phyloP scores from a whole-genome alignment of 2,888 invertebrate species.

The Nematopogon swammerdamellus region DNA sequence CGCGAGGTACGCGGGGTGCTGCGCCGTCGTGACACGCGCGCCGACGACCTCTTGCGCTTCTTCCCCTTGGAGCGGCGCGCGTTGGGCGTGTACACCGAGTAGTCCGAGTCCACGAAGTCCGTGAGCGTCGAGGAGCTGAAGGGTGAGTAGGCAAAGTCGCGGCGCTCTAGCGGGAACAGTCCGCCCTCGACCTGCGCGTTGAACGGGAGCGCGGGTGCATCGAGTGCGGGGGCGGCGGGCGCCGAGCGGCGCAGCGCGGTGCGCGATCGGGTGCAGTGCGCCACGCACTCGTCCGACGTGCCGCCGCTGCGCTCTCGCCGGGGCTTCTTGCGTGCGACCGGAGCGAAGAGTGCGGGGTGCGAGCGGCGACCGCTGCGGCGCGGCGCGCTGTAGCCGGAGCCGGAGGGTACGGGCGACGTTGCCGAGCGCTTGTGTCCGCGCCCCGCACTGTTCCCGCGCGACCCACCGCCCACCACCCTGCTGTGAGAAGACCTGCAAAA shows the following conservation, averaged over 20 bases:
- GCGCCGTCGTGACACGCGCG: too few relatives aligned
- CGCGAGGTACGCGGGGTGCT: too few relatives aligned
- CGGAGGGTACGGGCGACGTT: slow-evolving; percentile 39
- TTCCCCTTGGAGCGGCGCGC: slow-evolving; percentile 40
- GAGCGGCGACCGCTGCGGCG: slow-evolving; percentile 35
- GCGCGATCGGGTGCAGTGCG: slow-evolving; percentile 47
- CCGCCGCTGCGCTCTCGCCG: slow-evolving; percentile 15
- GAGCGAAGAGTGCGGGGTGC: too few relatives aligned
- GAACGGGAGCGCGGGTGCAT: background rate
- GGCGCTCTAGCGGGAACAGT: slow-evolving; percentile 45
- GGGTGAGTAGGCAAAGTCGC: slow-evolving; percentile 49
- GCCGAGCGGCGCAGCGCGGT: slow-evolving; percentile 27
- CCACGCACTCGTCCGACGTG: slow-evolving; percentile 38
- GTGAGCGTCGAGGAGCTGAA: slow-evolving; percentile 50
- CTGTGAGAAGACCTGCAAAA: slow-evolving; percentile 51
- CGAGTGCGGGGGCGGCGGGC: slow-evolving; percentile 2
- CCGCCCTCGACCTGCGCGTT: slow-evolving; percentile 28
- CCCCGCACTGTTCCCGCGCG: slow-evolving; percentile 42
- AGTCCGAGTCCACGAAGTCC: slow-evolving; percentile 46
- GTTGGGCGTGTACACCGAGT: slow-evolving; percentile 48
- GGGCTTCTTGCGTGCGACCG: background rate
- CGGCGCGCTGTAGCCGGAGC: slow-evolving; percentile 22
- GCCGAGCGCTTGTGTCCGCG: slow-evolving; percentile 30
- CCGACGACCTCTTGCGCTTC: slow-evolving; percentile 42
- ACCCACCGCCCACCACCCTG: slow-evolving; percentile 57